Evolutionary conservation across 1,140 invertebrate species (phyloP), one percentile per base, ranked within the genome.

Genomic region (Planococcus citri): DNA sequence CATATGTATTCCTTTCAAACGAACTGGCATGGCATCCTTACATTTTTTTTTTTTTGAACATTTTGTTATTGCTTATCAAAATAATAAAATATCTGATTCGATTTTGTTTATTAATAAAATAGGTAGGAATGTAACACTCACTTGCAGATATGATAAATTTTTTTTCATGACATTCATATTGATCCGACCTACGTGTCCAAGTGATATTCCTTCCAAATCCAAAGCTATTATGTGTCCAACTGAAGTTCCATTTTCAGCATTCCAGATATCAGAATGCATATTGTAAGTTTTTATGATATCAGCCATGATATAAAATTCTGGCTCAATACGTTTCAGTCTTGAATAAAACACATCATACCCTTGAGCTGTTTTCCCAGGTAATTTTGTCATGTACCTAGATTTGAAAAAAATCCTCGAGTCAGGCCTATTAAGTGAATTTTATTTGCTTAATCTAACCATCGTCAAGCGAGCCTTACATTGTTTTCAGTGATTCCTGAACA

Each of bases 1-100:
- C 12, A 70, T 61, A 22, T 74, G 71, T n/a, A 74, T 73, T 22
- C 70, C 73, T 72, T 71, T 72, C 17, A 75, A 41, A 27, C 68
- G 69, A 25, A 73, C 70, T 1, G 71, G 74, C 8, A 72, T 27
- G 6, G 70, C 72, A 51, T 74, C 75, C 68, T 77, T 73, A 0
- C 75, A 12, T 6, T 33, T 33, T 33, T 33, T 33, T 33, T 33
- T 33, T 33, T 3, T 33, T 33, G 12, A 33, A 33, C 12, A 33
- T 12, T 33, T 33, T 12, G 29, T n/a, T n/a, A n/a, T n/a, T n/a
- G n/a, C n/a, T n/a, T 37, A 37, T 51, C 10, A 51, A 51, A 51
- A 20, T 51, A 9, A 37, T 37, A 37, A 37, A 37, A 37, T 37
- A 37, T 14, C 6, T 37, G 14, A 8, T 12, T 3, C 29, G 3